Base-by-base conservation (phyloP, 2,113 vertebrate species). In the Odobenus rosmarus region DNA sequence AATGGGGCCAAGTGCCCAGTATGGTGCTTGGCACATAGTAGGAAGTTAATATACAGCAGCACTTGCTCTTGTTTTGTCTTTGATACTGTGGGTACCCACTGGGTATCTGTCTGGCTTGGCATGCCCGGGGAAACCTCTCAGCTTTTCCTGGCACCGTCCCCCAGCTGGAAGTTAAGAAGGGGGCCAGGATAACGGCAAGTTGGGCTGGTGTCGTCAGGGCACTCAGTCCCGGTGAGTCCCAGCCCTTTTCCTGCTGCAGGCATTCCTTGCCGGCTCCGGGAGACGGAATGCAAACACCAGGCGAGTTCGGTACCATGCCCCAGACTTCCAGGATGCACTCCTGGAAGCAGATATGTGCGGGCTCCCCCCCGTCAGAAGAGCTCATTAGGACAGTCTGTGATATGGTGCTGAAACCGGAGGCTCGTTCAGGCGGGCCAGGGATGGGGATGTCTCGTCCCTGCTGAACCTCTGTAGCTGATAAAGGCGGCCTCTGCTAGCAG, bases 381-480 rank as follows among this genome's bases (percentile, higher is more conserved):
- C 98, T 99, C 98, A 98, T 99, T 99, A 98, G 98, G 98, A 98
- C 98, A 98, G 98, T 96, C 98, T 98, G 98, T 98, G 98, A 99
- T 98, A 99, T 0, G 98, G 98, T 98, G 99, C 98, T 99, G 98
- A 99, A 99, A 99, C 98, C 98, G 97, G 99, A 99, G 98, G 98
- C 98, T 98, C 80, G 96, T 95, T 97, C 98, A 85, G 98, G 97
- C 96, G 57, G 97, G 98, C 98, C 96, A 96, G 98, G 96, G 98
- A 98, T 98, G 98, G 98, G 99, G 98, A 99, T 99, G 98, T 98
- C 98, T 99, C 97, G 97, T 98, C 98, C 98, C 98, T 98, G 98
- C 95, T 98, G 99, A 99, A 98, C 98, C 98, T 98, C 99, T 98
- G 96, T 95, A 94, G 98, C 99, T 99, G 99, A 99, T 99, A 99